Percentiles rank a stretch among this genome's conserved stretches.
Evolutionary conservation across 2,888 invertebrate genomes (phyloP).

Genomic region (Eubasilissa splendida): DNA sequence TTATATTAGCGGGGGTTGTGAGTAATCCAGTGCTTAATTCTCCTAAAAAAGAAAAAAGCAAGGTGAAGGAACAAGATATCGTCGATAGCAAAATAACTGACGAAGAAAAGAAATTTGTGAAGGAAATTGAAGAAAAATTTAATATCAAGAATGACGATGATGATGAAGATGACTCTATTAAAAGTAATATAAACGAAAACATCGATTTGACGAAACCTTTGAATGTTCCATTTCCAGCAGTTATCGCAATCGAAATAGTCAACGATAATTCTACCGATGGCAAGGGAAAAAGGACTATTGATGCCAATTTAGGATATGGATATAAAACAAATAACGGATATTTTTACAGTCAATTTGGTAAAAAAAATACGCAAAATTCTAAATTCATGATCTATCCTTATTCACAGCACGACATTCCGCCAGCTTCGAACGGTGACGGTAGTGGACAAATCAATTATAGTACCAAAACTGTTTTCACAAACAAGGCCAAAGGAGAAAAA

Average conservation of each 20-base stretch:
- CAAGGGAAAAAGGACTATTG: conserved; percentile 81
- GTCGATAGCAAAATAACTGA: conserved; percentile 65
- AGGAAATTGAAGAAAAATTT: conserved; percentile 70
- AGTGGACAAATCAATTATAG: conserved; percentile 53
- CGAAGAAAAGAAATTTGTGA: conserved; percentile 68
- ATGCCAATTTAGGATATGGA: conserved; percentile 81
- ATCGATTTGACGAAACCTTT: conserved; percentile 48
- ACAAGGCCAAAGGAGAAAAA: conserved; percentile 57
- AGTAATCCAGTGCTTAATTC: conserved; percentile 28
- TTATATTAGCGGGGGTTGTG: conserved; percentile 13
- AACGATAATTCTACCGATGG: conserved; percentile 71
- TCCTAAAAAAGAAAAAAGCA: conserved; percentile 37
- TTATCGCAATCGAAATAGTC: conserved; percentile 76
- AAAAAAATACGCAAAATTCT: conserved; percentile 63
- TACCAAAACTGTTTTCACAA: conserved; percentile 57
- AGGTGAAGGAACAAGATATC: neutral
- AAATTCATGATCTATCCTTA: conserved; percentile 81
- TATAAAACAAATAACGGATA: conserved; percentile 72
- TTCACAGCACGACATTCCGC: conserved; percentile 77
- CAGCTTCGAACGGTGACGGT: conserved; percentile 60
- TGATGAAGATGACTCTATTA: conserved; percentile 53
- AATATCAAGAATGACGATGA: conserved; percentile 65
- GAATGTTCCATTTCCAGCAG: conserved; percentile 69
- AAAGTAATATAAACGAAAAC: conserved; percentile 46
- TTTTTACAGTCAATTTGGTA: conserved; percentile 71